phyloP scores from a whole-genome alignment of 2,888 invertebrate species.

The Chrysomela aeneicollis region DNA sequence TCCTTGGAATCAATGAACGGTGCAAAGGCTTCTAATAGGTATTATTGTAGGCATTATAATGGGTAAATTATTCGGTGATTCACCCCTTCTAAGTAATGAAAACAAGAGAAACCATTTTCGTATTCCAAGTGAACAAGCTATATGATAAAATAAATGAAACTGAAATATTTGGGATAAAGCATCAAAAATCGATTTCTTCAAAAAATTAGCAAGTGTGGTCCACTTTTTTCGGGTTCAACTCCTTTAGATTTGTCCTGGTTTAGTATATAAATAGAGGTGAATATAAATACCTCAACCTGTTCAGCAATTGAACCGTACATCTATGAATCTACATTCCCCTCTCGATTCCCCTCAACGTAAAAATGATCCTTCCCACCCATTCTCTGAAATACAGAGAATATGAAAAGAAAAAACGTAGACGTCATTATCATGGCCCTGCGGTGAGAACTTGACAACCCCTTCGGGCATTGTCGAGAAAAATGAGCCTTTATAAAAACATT shows the following conservation, averaged over 20 bases:
- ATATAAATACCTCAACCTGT: too few relatives aligned
- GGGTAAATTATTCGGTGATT: not conserved
- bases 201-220: too few relatives aligned
- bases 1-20: conserved; percentile 31
- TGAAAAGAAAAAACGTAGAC: conserved; percentile 36
- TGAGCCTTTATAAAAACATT: conserved; percentile 61
- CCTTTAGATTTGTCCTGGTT: too few relatives aligned
- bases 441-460: conserved; percentile 57
- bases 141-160: conserved; percentile 8
- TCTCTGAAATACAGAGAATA: conserved; percentile 13
- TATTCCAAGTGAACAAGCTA: not conserved
- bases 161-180: too few relatives aligned
- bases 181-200: too few relatives aligned
- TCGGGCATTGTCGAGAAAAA: conserved; percentile 58
- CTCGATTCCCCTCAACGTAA: conserved; percentile 6
- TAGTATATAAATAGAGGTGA: too few relatives aligned
- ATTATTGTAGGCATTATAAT: conserved; percentile 4
- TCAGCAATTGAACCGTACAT: too few relatives aligned
- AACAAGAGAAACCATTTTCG: not conserved
- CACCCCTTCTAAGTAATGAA: not conserved
- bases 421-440: conserved; percentile 38
- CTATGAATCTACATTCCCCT: too few relatives aligned
- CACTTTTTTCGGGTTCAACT: too few relatives aligned
- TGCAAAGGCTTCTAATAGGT: conserved; percentile 34
- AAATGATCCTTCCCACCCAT: not conserved